Evolutionary conservation across 2,797 vertebrate species (phyloP).

Genomic region (Delichon dasypus): DNA sequence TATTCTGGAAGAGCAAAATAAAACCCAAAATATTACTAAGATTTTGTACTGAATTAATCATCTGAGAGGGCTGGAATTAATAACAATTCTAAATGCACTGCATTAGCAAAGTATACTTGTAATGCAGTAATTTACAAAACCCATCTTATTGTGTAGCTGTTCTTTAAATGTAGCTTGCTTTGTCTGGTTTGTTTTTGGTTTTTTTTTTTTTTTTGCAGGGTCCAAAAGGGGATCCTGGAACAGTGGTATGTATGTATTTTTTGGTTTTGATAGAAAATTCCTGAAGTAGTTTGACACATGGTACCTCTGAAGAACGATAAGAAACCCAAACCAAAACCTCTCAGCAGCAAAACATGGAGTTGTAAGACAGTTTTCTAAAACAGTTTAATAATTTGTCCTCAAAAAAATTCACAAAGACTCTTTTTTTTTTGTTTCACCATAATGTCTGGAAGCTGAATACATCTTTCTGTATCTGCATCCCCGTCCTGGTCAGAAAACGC

Average conservation of each 20-base stretch:
- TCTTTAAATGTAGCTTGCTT: background rate
- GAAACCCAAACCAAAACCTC: background rate
- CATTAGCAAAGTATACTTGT: background rate
- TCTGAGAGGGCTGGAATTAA: background rate
- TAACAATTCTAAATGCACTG: background rate
- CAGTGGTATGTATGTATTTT: constrained; percentile 82
- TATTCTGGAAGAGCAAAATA: background rate
- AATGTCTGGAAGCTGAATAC: background rate
- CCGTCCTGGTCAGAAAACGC: background rate
- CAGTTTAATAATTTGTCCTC: background rate
- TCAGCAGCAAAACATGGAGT: background rate
- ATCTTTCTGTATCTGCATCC: background rate
- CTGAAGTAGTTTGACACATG: background rate
- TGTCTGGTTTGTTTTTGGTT: background rate
- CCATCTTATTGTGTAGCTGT: background rate
- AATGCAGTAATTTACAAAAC: background rate
- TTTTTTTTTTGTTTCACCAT: background rate
- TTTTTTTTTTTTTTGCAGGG: constrained; percentile 75
- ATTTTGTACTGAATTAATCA: background rate
- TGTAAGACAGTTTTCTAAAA: background rate
- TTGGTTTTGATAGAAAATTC: background rate
- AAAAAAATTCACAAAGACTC: background rate
- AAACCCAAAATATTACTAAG: background rate
- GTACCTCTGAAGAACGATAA: background rate
- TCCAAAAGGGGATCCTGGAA: constrained; percentile 92